Base-by-base conservation (phyloP, 53 echinoderm and acorn worm genomes). In the Echinarachnius parma region DNA sequence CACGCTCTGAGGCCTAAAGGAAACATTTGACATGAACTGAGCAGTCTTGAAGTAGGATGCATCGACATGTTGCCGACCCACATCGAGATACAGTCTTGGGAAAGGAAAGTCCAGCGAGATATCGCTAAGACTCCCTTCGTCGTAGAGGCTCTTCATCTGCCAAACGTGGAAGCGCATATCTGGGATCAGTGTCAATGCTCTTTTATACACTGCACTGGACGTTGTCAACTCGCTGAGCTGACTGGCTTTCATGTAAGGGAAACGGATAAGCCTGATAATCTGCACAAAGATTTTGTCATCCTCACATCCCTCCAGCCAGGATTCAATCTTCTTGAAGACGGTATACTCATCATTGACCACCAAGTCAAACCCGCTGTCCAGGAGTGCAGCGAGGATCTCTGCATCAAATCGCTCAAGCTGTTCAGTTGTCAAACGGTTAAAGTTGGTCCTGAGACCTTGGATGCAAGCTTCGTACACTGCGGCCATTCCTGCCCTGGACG, bases 221-320 rank as follows among this genome's bases (percentile, higher is more conserved):
- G n/a, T n/a, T n/a, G n/a, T n/a, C n/a, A n/a, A n/a, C n/a, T n/a
- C n/a, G n/a, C n/a, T n/a, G n/a, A n/a, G n/a, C n/a, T n/a, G n/a
- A n/a, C n/a, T n/a, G n/a, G 77, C 57, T 31, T 77, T 83, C 83
- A 83, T 83, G 66, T 77, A 56, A 21, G 77, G 60, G 48, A 83
- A 83, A 39, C 83, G 83, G 25, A 83, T 77, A 42, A 57, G 66
- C 34, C 49, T 59, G 21, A 83, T 36, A 28, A 83, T 48, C 59
- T 49, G 5, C 5, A 47, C 16, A 28, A 66, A 35, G 15, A 28
- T 48, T n/a, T 46, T 46, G 9, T 16, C 66, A 8, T 16, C 29
- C 27, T 75, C 45, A 28, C 59, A 75, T 39, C 37, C 37, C 29
- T 37, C 37, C 25, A 59, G 27, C 76, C 76, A 75, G 3, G 57